These are phyloP conservation scores for Plebejus anna DNA, from an alignment of 2,888 invertebrate species.

Conservation along the genomic window DNA sequence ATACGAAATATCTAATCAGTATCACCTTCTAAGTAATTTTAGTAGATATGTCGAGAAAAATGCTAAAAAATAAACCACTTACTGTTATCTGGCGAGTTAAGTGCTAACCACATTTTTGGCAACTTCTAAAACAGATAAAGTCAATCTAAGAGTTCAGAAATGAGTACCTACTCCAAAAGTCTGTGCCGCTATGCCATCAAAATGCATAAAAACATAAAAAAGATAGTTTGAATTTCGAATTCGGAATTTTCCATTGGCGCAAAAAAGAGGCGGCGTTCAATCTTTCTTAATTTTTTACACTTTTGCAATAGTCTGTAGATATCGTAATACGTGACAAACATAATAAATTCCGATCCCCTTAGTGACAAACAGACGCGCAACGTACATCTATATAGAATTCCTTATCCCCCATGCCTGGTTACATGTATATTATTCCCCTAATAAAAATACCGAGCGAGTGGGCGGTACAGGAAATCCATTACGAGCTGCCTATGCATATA, in stretches of 20 bases:
- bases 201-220: not conserved
- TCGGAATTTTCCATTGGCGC: not conserved
- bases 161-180: not conserved
- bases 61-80: not conserved
- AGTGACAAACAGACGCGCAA: not conserved
- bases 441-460: constrained; percentile 51
- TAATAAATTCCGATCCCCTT: not conserved
- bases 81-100: constrained; percentile 18
- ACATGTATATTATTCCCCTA: constrained; percentile 25
- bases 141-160: not conserved
- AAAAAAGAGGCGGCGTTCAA: not conserved
- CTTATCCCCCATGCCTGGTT: constrained; percentile 20
- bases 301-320: not conserved
- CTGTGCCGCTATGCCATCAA: not conserved
- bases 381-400: constrained; percentile 10
- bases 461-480: constrained; percentile 61
- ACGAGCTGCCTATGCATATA: constrained; percentile 44
- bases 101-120: constrained; percentile 24
- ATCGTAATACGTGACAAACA: not conserved
- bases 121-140: constrained; percentile 13
- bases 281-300: not conserved
- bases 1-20: not conserved
- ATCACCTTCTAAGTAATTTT: constrained; percentile 18
- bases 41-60: not conserved
- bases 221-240: not conserved